Percentiles rank a stretch among this genome's conserved stretches.
These are phyloP conservation scores for Tautogolabrus adspersus DNA, from an alignment of 2,113 vertebrate genomes.

Conservation along the genomic window DNA sequence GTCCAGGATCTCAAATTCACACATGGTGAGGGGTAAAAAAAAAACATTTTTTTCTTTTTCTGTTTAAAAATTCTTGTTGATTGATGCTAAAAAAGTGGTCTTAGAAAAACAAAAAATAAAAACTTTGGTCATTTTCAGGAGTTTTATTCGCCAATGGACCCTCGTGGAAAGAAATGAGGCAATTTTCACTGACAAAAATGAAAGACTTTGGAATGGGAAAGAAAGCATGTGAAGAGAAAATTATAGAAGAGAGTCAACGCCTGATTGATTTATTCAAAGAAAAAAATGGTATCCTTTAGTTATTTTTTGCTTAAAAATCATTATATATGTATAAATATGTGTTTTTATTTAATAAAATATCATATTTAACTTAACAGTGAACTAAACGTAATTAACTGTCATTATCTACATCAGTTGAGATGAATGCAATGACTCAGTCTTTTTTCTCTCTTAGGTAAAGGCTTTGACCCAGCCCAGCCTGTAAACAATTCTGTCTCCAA, in stretches of 20 bases:
- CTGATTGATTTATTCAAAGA: slow-evolving; percentile 57
- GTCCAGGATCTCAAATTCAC: slow-evolving; percentile 13
- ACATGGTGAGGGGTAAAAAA: slow-evolving; percentile 38
- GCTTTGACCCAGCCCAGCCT: slow-evolving; percentile 53
- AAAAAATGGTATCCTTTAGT: slow-evolving; percentile 53
- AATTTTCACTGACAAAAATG: slow-evolving; percentile 65
- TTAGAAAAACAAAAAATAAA: too few species aligned
- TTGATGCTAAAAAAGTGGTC: too few species aligned
- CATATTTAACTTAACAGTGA: not conserved
- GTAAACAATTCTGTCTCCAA: slow-evolving; percentile 48
- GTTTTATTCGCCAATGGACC: slow-evolving; percentile 67
- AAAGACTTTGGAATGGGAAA: slow-evolving; percentile 56
- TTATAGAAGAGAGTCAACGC: slow-evolving; percentile 56
- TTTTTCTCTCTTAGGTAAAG: slow-evolving; percentile 18
- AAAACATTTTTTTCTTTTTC: not conserved
- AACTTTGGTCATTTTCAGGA: slow-evolving; percentile 34
- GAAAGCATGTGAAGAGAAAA: slow-evolving; percentile 61
- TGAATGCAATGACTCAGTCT: not conserved
- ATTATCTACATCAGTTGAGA: not conserved
- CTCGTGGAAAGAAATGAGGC: slow-evolving; percentile 72
- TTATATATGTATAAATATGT: too few species aligned
- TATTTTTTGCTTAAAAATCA: too few species aligned
- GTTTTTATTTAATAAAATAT: not conserved
- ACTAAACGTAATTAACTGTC: too few species aligned
- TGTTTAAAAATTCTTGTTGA: too few species aligned